Base-by-base conservation (phyloP, 2,888 invertebrate genomes). In the Rhagophthalmus giganteus region DNA sequence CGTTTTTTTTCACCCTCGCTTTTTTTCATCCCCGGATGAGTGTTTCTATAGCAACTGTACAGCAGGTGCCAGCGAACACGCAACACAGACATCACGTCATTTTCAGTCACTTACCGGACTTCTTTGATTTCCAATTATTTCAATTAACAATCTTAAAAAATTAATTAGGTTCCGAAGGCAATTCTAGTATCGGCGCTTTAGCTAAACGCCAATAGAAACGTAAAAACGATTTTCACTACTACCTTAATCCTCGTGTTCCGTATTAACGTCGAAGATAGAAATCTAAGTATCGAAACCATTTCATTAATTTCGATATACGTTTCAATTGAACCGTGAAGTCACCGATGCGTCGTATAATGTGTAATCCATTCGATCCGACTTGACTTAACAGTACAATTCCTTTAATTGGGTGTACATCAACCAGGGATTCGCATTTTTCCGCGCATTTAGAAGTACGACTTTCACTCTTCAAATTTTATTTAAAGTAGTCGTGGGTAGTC, bases 31-130 rank as follows among this genome's bases (percentile, higher is more conserved):
- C 75, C 74, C 76, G 78, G 79, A 79, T 79, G 78, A 80, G 79
- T 79, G 81, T 81, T 80, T 79, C 80, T 80, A 81, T 81, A 80
- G 81, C 80, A 80, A 81, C 80, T 79, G 78, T 78, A 75, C 73
- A 75, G 75, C 75, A 75, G 75, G 75, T 75, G 75, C 74, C 74
- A 74, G 72, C 71, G 71, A 73, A 74, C 74, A 74, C 73, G 74
- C 74, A 73, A 74, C 74, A 71, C 67, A 66, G 70, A 70, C 70
- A 72, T 72, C 72, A 70, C 72, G 72, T 72, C 72, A 73, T 67
- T 71, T 71, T 64, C 68, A 69, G 69, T 70, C 69, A 65, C 68
- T 70, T 66, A 65, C 64, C 64, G 65, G 63, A 65, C 67, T 66
- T 63, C 67, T 68, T 66, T 64, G 62, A 59, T 58, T 61, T 60